These are phyloP conservation scores for Misgurnus anguillicaudatus DNA, from an alignment of 2,113 vertebrate genomes.

Conservation along the genomic window DNA sequence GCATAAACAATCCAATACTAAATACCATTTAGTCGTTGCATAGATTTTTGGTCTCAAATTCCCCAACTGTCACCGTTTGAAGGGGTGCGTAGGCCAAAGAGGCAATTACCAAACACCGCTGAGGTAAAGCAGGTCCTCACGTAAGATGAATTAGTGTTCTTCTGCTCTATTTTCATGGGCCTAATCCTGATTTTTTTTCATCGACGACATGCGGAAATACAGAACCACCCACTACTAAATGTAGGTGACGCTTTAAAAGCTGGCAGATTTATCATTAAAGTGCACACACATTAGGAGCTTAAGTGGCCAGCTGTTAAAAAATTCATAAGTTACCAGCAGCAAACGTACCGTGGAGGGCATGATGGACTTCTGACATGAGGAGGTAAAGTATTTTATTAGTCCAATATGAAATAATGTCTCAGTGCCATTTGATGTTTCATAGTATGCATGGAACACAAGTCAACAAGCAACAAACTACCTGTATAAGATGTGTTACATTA, in stretches of 20 bases:
- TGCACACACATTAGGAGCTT: background rate
- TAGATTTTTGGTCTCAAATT: conserved; percentile 7
- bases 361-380: too few species aligned
- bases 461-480: too few species aligned
- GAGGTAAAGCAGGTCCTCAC: conserved; percentile 42
- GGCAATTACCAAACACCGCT: conserved; percentile 19
- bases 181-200: background rate
- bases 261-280: too few species aligned
- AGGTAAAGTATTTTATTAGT: too few species aligned
- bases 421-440: too few species aligned
- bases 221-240: background rate
- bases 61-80: conserved; percentile 33
- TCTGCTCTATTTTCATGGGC: too few species aligned
- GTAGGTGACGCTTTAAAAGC: background rate
- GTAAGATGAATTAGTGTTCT: conserved; percentile 17
- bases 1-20: conserved; percentile 1
- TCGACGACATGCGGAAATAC: background rate
- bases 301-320: background rate
- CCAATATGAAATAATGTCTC: too few species aligned
- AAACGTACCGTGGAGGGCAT: background rate
- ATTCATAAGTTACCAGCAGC: background rate
- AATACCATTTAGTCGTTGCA: conserved; percentile 14
- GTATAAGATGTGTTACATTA: too few species aligned
- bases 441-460: too few species aligned
- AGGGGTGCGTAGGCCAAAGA: conserved; percentile 22